phyloP scores from a whole-genome alignment of 2,888 invertebrate species.

The Lottia gigantea region DNA sequence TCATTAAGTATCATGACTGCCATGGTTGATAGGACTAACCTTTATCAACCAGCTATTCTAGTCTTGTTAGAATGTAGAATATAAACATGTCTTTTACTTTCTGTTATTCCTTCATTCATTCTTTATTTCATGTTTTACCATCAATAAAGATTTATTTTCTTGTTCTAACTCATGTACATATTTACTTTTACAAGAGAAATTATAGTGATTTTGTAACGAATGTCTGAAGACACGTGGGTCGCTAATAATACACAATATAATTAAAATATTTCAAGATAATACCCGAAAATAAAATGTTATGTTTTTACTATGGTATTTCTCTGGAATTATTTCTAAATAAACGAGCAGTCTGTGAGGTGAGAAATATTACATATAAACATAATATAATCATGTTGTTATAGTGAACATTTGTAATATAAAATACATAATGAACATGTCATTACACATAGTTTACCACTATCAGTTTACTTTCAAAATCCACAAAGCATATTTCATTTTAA shows the following conservation, averaged over 20 bases:
- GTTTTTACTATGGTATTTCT: slow-evolving; percentile 4
- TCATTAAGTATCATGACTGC: slow-evolving; percentile 2
- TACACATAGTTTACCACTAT: neutral
- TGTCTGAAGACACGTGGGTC: too few relatives aligned
- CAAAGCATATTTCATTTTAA: neutral
- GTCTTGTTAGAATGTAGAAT: neutral
- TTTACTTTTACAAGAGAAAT: too few relatives aligned
- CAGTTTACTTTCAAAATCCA: neutral
- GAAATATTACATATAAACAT: neutral
- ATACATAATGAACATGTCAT: slow-evolving; percentile 4
- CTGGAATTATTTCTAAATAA: neutral
- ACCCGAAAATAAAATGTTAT: neutral
- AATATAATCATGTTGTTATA: neutral
- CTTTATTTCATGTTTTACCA: too few relatives aligned
- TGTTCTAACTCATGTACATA: too few relatives aligned
- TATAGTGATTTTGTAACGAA: too few relatives aligned
- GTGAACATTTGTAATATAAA: slow-evolving; percentile 4
- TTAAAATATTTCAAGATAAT: too few relatives aligned
- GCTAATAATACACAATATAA: too few relatives aligned
- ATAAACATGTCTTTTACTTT: slow-evolving; percentile 8
- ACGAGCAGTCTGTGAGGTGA: neutral
- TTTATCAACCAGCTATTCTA: neutral
- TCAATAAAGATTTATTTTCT: too few relatives aligned
- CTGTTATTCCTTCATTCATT: neutral
- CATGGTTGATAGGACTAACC: neutral